A percentile compares a stretch with the other conserved stretches of the same genome.
Conservation (phyloP, 2,113 vertebrate species). For the Chaetura pelagica region DNA sequence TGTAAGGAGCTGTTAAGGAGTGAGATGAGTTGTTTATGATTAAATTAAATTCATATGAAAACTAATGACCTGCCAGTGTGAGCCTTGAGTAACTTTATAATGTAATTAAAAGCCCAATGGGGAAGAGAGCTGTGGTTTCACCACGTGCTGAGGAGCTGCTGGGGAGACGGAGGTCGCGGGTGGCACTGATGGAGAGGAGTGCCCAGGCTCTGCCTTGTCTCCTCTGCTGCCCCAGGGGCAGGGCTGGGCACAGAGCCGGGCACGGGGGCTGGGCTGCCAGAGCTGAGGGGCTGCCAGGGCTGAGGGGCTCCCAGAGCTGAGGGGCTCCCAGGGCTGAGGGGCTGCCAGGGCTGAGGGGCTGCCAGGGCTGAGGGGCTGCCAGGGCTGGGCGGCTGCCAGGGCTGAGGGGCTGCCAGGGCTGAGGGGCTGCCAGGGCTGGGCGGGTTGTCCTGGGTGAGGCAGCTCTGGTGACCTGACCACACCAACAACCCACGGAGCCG, state of each 20-base stretch:
- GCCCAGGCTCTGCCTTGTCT: background rate
- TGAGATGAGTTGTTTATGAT: slow-evolving; percentile 60
- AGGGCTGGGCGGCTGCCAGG: too few species aligned
- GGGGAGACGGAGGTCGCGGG: fast-evolving
- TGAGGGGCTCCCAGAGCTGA: too few species aligned
- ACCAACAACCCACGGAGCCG: background rate
- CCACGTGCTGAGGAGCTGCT: background rate
- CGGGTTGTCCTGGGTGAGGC: fast-evolving
- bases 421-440: fast-evolving
- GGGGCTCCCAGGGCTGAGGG: background rate
- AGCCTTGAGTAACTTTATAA: slow-evolving; percentile 55
- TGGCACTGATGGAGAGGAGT: background rate
- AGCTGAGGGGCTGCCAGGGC: too few species aligned
- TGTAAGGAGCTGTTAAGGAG: slow-evolving; percentile 47
- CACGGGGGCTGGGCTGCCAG: background rate
- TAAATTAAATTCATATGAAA: slow-evolving; percentile 60
- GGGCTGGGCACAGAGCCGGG: fast-evolving
- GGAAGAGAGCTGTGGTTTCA: slow-evolving; percentile 15
- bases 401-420: background rate
- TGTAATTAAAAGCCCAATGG: slow-evolving; percentile 37
- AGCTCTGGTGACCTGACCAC: fast-evolving
- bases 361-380: too few species aligned
- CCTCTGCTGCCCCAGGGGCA: background rate
- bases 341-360: background rate
- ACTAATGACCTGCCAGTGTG: slow-evolving; percentile 44